phyloP scores from a whole-genome alignment of 2,888 invertebrate species.

The Clusia tigrina region DNA sequence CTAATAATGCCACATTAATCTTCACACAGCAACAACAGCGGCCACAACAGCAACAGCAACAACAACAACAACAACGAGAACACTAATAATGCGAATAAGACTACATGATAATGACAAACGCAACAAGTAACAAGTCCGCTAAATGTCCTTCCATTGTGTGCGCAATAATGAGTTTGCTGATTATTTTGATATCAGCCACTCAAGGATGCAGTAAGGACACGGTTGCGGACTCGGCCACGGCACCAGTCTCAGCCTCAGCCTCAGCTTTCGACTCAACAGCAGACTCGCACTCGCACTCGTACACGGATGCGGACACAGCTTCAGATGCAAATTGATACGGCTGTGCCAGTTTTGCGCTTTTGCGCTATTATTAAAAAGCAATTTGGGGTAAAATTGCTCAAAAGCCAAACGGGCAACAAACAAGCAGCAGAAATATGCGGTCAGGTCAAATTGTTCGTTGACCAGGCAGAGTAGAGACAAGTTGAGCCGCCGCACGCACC shows the following conservation, averaged over 20 bases:
- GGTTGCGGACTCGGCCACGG: no score
- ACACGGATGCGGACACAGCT: no score
- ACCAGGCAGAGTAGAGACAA: no score
- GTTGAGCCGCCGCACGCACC: no score
- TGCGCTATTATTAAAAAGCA: neutral
- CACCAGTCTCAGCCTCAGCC: no score
- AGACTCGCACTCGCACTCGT: no score
- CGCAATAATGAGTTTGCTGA: neutral
- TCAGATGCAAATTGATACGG: neutral
- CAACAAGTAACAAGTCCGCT: conserved; percentile 1
- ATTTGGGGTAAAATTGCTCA: conserved; percentile 2
- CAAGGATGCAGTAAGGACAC: no score
- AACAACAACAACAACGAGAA: no score
- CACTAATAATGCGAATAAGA: no score
- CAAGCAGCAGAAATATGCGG: neutral
- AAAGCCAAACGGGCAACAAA: neutral
- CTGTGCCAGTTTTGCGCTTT: neutral
- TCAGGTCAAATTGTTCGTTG: neutral
- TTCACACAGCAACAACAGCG: conserved; percentile 46
- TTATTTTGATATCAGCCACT: conserved; percentile 5
- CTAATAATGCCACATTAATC: conserved; percentile 44
- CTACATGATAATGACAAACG: no score
- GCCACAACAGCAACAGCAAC: no score
- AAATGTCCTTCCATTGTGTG: neutral
- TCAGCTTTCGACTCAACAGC: no score